These are phyloP conservation scores for Lathamus discolor DNA, from an alignment of 2,113 vertebrate species.

Conservation along the genomic window DNA sequence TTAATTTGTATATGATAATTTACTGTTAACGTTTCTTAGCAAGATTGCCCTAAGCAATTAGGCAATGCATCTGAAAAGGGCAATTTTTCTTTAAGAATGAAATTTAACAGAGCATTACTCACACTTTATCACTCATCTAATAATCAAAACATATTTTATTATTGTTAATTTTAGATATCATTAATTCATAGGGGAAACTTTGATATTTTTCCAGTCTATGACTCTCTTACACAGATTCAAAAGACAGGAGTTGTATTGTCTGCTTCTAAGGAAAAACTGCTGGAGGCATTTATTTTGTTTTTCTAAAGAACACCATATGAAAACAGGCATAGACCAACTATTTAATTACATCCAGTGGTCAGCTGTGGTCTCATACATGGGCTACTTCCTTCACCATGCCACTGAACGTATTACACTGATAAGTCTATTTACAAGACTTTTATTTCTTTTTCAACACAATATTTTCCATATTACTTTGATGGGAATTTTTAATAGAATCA, in stretches of 20 bases:
- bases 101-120: neutral
- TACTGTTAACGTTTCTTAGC: neutral
- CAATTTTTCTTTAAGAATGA: neutral
- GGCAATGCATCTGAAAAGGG: conserved; percentile 5
- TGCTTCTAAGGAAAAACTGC: conserved; percentile 44
- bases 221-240: neutral
- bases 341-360: conserved; percentile 7
- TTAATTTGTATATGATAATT: conserved; percentile 51
- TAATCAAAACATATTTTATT: conserved; percentile 40
- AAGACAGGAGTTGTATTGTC: conserved; percentile 57
- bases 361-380: neutral
- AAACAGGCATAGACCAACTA: conserved; percentile 40
- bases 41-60: conserved; percentile 25
- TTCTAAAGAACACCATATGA: conserved; percentile 49
- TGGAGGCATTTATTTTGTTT: conserved; percentile 53
- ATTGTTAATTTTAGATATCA: conserved; percentile 46
- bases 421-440: neutral
- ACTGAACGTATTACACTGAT: neutral
- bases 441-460: neutral
- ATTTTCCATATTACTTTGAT: neutral
- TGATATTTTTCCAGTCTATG: conserved; percentile 11
- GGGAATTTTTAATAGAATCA: neutral
- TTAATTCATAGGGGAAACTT: conserved; percentile 41
- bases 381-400: neutral
- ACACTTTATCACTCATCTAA: conserved; percentile 5